These are phyloP conservation scores for Petaurus breviceps DNA, from an alignment of 2,113 vertebrate genomes.

Conservation along the genomic window DNA sequence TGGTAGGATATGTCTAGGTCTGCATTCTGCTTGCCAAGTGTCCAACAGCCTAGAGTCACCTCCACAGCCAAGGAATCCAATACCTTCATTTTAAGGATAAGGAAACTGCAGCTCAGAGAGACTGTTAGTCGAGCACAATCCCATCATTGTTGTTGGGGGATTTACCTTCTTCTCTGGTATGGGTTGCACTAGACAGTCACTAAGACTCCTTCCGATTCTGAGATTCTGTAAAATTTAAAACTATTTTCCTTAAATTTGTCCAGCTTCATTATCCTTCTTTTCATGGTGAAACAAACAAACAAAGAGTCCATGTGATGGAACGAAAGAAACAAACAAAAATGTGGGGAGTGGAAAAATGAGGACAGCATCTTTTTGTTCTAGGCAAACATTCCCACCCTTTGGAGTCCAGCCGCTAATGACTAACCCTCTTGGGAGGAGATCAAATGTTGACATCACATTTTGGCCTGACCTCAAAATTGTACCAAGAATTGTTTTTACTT, in stretches of 20 bases:
- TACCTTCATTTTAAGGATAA: no score
- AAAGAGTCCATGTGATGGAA: constrained; percentile 46
- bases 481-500: constrained; percentile 69
- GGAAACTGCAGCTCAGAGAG: no score
- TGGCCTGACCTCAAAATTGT: constrained; percentile 59
- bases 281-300: constrained; percentile 9
- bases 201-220: neutral
- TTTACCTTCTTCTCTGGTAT: neutral
- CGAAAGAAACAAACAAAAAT: constrained; percentile 57
- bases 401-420: constrained; percentile 38
- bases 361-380: constrained; percentile 56
- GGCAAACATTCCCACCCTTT: constrained; percentile 52
- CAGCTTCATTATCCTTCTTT: constrained; percentile 22
- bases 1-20: no score
- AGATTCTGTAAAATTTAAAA: constrained; percentile 47
- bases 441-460: constrained; percentile 68
- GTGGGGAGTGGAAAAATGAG: constrained; percentile 25
- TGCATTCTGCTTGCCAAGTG: no score
- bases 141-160: neutral
- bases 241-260: constrained; percentile 35
- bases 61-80: no score
- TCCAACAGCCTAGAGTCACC: no score
- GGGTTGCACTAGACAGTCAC: neutral
- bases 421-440: constrained; percentile 51
- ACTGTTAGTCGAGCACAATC: no score